These are phyloP conservation scores for Synanthedon tipuliformis DNA, from an alignment of 2,888 invertebrate species.

Conservation along the genomic window DNA sequence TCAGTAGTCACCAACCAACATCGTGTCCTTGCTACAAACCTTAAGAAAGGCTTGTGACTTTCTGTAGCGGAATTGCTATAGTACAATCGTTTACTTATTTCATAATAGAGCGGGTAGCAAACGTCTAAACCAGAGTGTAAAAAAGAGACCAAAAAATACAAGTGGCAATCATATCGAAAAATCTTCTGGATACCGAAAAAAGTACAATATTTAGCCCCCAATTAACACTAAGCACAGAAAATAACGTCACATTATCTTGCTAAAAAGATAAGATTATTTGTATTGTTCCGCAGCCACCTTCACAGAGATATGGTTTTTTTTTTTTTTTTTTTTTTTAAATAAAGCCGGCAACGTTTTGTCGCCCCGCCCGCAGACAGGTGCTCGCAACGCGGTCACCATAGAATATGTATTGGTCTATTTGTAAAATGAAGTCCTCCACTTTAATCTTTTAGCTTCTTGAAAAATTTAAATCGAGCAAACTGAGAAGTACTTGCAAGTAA, in stretches of 20 bases:
- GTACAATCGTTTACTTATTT: too few relatives aligned
- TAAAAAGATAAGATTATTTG: conserved; percentile 34
- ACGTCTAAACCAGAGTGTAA: too few relatives aligned
- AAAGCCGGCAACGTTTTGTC: conserved; percentile 30
- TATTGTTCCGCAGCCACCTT: conserved; percentile 31
- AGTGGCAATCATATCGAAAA: neutral
- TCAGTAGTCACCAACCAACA: too few relatives aligned
- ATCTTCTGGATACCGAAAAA: conserved; percentile 8
- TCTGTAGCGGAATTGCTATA: too few relatives aligned
- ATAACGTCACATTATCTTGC: conserved; percentile 26
- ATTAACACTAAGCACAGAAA: conserved; percentile 43
- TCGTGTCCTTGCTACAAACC: too few relatives aligned
- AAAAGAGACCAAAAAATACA: too few relatives aligned
- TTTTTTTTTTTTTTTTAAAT: conserved; percentile 6
- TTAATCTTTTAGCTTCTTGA: neutral
- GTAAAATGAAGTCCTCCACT: neutral
- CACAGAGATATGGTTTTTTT: conserved; percentile 26
- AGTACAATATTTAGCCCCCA: conserved; percentile 29
- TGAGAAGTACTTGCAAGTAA: neutral
- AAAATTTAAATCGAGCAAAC: neutral
- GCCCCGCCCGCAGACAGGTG: conserved; percentile 42
- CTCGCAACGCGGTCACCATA: conserved; percentile 1
- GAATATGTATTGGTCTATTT: neutral
- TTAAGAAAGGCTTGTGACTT: too few relatives aligned
- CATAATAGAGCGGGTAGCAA: too few relatives aligned